Percentiles rank a stretch among this genome's conserved stretches.
Conservation (phyloP, 2,888 invertebrate species). For the Ethmia dodecea region DNA sequence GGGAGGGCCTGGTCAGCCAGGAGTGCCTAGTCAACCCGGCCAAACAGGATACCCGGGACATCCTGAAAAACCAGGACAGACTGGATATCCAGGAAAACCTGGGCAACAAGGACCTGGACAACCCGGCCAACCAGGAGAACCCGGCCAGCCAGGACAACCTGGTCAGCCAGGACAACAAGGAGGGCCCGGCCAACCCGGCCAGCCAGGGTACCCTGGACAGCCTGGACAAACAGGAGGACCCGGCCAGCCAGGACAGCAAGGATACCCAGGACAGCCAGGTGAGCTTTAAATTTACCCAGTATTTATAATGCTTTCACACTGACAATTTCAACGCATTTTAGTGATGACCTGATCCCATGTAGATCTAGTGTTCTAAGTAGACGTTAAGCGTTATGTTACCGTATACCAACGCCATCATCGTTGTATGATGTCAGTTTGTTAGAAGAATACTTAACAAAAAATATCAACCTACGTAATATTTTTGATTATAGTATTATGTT, state of each 20-base stretch:
- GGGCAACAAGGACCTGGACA: conserved; percentile 16
- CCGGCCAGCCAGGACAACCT: conserved; percentile 14
- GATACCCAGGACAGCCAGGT: conserved; percentile 26
- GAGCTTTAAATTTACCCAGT: too few species aligned
- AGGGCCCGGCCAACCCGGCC: conserved; percentile 14
- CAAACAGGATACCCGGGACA: conserved; percentile 45
- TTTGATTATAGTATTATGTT: too few species aligned
- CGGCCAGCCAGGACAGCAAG: conserved; percentile 50
- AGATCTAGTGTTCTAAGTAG: too few species aligned
- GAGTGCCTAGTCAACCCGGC: conserved; percentile 52
- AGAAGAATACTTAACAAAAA: too few species aligned
- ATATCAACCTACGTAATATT: too few species aligned
- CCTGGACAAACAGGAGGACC: conserved; percentile 34
- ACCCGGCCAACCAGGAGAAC: conserved; percentile 15
- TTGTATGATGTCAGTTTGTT: too few species aligned
- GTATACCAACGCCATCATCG: too few species aligned
- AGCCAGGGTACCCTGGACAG: conserved; percentile 12
- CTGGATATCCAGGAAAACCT: conserved; percentile 7
- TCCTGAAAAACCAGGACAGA: conserved; percentile 8
- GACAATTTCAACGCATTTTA: too few species aligned
- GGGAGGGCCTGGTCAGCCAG: conserved; percentile 15
- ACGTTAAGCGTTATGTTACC: too few species aligned
- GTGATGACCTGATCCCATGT: too few species aligned
- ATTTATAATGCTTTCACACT: too few species aligned
- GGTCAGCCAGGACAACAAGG: conserved; percentile 15